Evolutionary conservation across 2,888 invertebrate species (phyloP).

Genomic region (Drosophila vallismaia): DNA sequence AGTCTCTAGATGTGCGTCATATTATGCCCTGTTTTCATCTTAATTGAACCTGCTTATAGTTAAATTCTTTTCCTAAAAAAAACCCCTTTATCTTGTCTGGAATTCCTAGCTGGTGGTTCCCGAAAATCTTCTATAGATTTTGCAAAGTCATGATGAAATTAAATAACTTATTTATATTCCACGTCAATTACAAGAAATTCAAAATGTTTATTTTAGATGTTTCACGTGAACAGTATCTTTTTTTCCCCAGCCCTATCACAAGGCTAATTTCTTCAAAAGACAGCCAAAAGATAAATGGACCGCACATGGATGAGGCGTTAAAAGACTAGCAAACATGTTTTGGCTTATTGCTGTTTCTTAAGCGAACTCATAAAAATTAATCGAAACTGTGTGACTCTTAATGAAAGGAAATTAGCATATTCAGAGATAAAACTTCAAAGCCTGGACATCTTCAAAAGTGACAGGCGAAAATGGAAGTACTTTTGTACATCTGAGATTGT

Average conservation of each 20-base stretch:
- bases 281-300: slow-evolving; percentile 16
- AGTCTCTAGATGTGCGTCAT: slow-evolving; percentile 11
- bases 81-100: not conserved
- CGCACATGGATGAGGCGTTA: slow-evolving; percentile 33
- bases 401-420: slow-evolving; percentile 44
- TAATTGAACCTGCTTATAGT: slow-evolving; percentile 9
- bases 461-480: no score
- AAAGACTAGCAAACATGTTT: slow-evolving; percentile 60
- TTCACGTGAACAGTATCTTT: not conserved
- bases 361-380: slow-evolving; percentile 38
- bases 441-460: slow-evolving; percentile 8
- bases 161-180: not conserved
- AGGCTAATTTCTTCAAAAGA: slow-evolving; percentile 18
- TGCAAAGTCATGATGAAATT: slow-evolving; percentile 24
- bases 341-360: slow-evolving; percentile 41
- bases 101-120: not conserved
- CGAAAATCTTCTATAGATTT: not conserved
- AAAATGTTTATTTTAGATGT: slow-evolving; percentile 24
- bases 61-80: slow-evolving; percentile 3
- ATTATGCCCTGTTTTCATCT: slow-evolving; percentile 11
- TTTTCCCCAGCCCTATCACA: slow-evolving; percentile 28
- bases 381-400: slow-evolving; percentile 11
- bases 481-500: no score
- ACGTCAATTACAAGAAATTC: slow-evolving; percentile 11
- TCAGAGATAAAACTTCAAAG: slow-evolving; percentile 48